Percentiles rank a stretch among this genome's conserved stretches.
phyloP scores from a whole-genome alignment of 1,140 invertebrate species.

The Bombus sylvicola region DNA sequence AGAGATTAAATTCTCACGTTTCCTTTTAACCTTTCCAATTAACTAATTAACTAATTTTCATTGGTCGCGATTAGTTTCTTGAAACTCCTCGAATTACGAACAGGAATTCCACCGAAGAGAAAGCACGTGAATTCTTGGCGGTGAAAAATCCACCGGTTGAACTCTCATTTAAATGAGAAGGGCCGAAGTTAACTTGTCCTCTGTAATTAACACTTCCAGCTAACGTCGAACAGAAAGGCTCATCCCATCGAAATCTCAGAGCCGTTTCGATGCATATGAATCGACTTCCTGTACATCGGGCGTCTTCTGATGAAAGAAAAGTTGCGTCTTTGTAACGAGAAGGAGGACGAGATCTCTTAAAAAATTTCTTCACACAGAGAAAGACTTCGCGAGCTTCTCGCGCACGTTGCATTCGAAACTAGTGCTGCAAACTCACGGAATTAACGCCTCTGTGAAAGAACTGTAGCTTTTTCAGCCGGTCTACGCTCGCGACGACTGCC shows the following conservation, averaged over 20 bases:
- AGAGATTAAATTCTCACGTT: no score
- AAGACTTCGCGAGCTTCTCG: neutral
- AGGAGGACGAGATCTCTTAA: neutral
- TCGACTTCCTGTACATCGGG: neutral
- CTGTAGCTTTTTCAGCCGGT: neutral
- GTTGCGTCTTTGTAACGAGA: neutral
- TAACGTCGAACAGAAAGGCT: neutral
- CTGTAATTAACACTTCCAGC: constrained; percentile 48
- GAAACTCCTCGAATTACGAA: neutral
- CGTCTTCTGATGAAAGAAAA: neutral
- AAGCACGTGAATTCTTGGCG: neutral
- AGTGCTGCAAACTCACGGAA: constrained; percentile 19
- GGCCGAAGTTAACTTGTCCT: constrained; percentile 6
- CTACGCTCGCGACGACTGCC: no score
- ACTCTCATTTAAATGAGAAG: constrained; percentile 21
- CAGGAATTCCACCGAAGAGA: neutral
- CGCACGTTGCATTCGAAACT: constrained; percentile 18
- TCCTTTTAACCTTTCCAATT: neutral
- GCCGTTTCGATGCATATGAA: neutral
- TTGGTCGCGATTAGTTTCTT: neutral
- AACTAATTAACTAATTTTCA: constrained; percentile 9
- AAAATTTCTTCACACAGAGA: neutral
- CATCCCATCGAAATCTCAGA: neutral
- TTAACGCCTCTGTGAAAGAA: constrained; percentile 14
- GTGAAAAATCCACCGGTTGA: constrained; percentile 1